These are phyloP conservation scores for Amiota minor DNA, from an alignment of 2,888 invertebrate genomes.

Conservation along the genomic window DNA sequence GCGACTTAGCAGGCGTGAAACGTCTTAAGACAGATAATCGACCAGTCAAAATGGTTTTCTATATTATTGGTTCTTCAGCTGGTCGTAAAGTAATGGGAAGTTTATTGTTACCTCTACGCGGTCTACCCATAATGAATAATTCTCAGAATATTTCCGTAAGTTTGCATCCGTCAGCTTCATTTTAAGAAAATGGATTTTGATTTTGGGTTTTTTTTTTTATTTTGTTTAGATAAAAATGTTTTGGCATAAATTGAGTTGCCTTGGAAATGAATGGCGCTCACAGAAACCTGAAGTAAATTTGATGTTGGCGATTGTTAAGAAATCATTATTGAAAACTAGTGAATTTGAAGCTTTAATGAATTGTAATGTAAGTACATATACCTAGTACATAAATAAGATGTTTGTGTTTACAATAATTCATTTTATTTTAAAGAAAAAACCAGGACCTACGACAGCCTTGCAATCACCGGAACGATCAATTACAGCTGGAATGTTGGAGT, in stretches of 20 bases:
- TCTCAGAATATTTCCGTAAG: constrained; percentile 71
- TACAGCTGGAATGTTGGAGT: constrained; percentile 68
- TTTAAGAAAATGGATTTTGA: no score
- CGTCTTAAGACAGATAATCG: constrained; percentile 82
- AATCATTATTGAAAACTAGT: constrained; percentile 63
- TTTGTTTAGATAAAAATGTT: constrained; percentile 63
- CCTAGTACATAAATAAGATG: no score
- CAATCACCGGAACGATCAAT: constrained; percentile 55
- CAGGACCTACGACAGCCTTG: constrained; percentile 41
- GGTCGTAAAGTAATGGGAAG: constrained; percentile 79
- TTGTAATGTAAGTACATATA: constrained; percentile 48
- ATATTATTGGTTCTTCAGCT: constrained; percentile 52
- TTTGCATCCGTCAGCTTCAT: not conserved
- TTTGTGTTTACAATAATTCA: not conserved
- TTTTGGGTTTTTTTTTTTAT: no score
- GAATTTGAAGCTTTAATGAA: constrained; percentile 59
- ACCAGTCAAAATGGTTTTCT: constrained; percentile 83
- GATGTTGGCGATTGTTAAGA: constrained; percentile 78
- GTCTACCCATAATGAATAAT: constrained; percentile 79
- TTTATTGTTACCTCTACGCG: constrained; percentile 79
- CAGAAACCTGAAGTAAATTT: constrained; percentile 79
- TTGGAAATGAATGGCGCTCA: constrained; percentile 76
- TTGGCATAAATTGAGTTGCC: constrained; percentile 79
- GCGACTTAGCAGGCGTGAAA: constrained; percentile 81
- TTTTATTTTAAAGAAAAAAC: constrained; percentile 49